Evolutionary conservation across 1,140 invertebrate genomes (phyloP).

Genomic region (Physella acuta): DNA sequence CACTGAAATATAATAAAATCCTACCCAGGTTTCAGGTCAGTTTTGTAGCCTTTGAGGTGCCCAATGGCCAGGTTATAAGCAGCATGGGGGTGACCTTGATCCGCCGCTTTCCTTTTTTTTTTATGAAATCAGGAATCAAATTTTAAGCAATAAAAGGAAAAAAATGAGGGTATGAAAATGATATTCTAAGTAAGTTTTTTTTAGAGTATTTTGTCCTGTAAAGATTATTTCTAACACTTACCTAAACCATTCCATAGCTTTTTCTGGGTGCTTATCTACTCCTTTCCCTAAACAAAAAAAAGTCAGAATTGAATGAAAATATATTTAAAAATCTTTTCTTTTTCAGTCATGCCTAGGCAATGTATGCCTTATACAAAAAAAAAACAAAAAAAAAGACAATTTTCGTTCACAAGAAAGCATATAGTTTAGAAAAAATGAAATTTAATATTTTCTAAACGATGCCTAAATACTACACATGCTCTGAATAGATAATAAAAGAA

Average conservation of each 20-base stretch:
- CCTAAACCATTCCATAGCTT: slow-evolving; percentile 65
- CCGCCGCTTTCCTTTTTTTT: slow-evolving; percentile 63
- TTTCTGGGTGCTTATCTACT: slow-evolving; percentile 59
- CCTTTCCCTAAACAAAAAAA: slow-evolving; percentile 55
- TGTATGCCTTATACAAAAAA: neutral
- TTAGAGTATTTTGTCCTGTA: no score
- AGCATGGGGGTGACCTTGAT: slow-evolving; percentile 66
- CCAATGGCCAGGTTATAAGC: slow-evolving; percentile 66
- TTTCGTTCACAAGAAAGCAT: no score
- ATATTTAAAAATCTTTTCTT: neutral
- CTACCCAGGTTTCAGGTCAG: slow-evolving; percentile 58
- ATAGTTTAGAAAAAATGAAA: no score
- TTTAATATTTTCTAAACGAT: no score
- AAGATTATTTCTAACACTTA: no score
- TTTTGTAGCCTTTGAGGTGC: slow-evolving; percentile 63
- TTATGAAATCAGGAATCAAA: no score
- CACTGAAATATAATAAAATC: no score
- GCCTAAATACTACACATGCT: no score
- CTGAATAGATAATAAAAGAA: no score
- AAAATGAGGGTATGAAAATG: no score
- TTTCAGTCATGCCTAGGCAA: neutral
- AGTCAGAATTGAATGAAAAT: neutral
- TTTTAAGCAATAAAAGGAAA: no score
- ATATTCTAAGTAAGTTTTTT: no score
- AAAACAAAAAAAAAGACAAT: slow-evolving; percentile 20